Base-by-base conservation (phyloP, 2,888 invertebrate genomes). In the Mimumesa dahlbomi region DNA sequence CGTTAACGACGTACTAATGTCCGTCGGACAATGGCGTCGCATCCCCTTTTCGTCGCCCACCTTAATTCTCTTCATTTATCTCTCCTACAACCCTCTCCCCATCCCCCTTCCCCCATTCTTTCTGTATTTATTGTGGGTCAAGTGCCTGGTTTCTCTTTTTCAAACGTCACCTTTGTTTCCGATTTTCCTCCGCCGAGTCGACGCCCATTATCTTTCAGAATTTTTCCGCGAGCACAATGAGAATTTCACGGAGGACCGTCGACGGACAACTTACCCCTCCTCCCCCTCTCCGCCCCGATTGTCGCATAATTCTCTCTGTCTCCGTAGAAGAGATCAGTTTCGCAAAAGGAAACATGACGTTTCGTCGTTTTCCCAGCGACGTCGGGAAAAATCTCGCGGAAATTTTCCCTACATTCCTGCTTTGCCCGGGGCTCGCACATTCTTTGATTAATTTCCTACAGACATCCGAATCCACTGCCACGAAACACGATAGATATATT, bases 381-480 rank as follows among this genome's bases (percentile, higher is more conserved):
- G 16, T 11, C 61, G 13, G n/a, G 46, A 52, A 57, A 66, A 68
- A 68, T 67, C 46, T 34, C 16, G 31, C 9, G 1, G 22, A 7
- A 22, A n/a, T 46, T 67, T 66, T 58, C 46, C 25, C 46, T 16
- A 57, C n/a, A n/a, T n/a, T n/a, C n/a, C n/a, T n/a, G n/a, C n/a
- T n/a, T n/a, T n/a, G n/a, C n/a, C n/a, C n/a, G n/a, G n/a, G 67
- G 67, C 50, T 59, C 34, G 54, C 57, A 11, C 29, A 31, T 36
- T 46, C 68, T 67, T 59, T 67, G 69, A 69, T 69, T 69, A 59
- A 59, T 69, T 67, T 67, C 57, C 53, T 54, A 54, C 68, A 50
- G 53, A 42, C 59, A 61, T 68, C 61, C 31, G 43, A 36, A 69
- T 59, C 68, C 45, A 13, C 16, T 18, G 49, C 7, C 9, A 9